Base-by-base conservation (phyloP, 2,797 vertebrate species). In the Gambusia yucatana region DNA sequence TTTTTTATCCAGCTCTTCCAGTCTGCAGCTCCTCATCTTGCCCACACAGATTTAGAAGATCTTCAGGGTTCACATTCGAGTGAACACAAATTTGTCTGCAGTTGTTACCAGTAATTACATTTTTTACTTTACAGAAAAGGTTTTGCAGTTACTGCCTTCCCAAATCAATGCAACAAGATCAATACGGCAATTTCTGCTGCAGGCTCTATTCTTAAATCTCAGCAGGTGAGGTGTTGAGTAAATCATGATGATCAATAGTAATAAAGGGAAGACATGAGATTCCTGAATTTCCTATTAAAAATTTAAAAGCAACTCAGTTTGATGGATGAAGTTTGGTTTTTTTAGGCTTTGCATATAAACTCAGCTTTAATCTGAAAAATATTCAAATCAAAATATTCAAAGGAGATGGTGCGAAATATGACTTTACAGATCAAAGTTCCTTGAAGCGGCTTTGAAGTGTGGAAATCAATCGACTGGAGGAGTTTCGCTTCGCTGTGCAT, bases 241-340 rank as follows among this genome's bases (percentile, higher is more conserved):
- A 86, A 65, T 72, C 48, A 36, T 87, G 30, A 10, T 10, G 63
- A 83, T 85, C 80, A 84, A 75, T 76, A 77, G 33, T 55, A 70
- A 75, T 72, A 72, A 82, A 47, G 6, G 25, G 81, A 71, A 75
- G 9, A 70, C 44, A 73, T 3, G 20, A 10, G 13, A 83, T 30
- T 78, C 22, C 10, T 61, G 10, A 77, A 57, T 76, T 69, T 71
- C 4, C 17, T 57, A 78, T 78, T 16, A 46, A 43, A 78, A 43
- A 41, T n/a, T 0, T 22, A 33, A n/a, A 17, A 72, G 52, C 14
- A 72, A 52, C 3, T 20, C 30, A 6, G 17, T 77, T 36, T 46
- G 39, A 43, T 6, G 46, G 16, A 6, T 76, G 5, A 28, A 76
- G 63, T 43, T 48, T 0, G 4, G 20, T 59, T 67, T 2, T 20